Conservation (phyloP, 2,888 invertebrate genomes). For the Stratiomys singularior region DNA sequence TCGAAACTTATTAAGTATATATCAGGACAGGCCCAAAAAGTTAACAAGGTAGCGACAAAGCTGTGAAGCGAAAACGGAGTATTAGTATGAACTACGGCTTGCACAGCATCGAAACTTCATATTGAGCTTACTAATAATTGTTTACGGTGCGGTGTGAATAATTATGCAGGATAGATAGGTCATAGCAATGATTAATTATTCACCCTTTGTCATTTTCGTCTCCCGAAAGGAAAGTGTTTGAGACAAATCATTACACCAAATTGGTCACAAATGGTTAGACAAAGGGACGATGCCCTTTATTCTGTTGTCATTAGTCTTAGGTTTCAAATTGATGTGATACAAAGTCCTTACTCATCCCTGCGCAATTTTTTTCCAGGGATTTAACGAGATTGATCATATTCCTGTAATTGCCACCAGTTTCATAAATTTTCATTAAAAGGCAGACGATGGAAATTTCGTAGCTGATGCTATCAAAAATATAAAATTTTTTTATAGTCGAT, state of each 20-base stretch:
- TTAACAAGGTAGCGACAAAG: background rate
- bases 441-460: background rate
- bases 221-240: background rate
- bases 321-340: background rate
- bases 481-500: background rate
- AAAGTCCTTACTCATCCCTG: background rate
- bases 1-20: background rate
- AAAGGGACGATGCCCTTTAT: background rate
- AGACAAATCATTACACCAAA: background rate
- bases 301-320: background rate
- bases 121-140: slow-evolving; percentile 13
- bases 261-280: background rate
- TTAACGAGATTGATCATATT: slow-evolving; percentile 27
- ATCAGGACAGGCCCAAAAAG: background rate
- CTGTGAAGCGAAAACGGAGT: background rate
- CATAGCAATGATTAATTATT: slow-evolving; percentile 33
- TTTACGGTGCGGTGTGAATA: slow-evolving; percentile 7
- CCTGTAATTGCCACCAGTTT: slow-evolving; percentile 12
- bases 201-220: background rate
- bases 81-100: background rate
- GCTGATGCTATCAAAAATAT: background rate
- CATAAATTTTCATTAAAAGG: slow-evolving; percentile 43
- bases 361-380: background rate
- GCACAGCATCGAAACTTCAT: slow-evolving; percentile 15
- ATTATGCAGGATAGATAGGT: slow-evolving; percentile 15